Base-by-base conservation (phyloP, 2,797 vertebrate species). In the Chromobotia macracanthus region DNA sequence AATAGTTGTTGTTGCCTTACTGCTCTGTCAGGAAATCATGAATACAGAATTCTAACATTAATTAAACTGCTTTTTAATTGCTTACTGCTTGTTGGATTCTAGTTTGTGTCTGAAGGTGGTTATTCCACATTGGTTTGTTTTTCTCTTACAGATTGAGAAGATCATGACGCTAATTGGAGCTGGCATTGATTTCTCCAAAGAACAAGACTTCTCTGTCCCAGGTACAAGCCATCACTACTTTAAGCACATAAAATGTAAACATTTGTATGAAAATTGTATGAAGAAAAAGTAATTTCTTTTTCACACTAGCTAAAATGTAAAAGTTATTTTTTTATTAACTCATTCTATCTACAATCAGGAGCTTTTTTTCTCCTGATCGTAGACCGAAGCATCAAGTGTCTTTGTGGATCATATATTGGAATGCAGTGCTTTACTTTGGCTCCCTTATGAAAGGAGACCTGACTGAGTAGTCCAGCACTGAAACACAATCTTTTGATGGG, bases 151-250 rank as follows among this genome's bases (percentile, higher is more conserved):
- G 97, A 99, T 99, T 75, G 97, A 99, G 92, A 99, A 99, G 90
- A 99, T 99, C 89, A 99, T 99, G 97, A 98, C 95, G 21, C 95
- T 98, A 75, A 99, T 99, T 9, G 97, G 96, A 12, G 97, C 98
- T 79, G 97, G 97, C 84, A 97, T 99, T 64, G 96, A 99, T 87
- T 97, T 98, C 83, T 96, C 97, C 85, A 95, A 96, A 90, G 97
- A 98, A 87, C 97, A 95, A 88, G 96, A 96, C 74, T 93, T 92
- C 70, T 80, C 88, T 80, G 92, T 95, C 84, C 94, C 96, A 97
- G 97, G 97, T 99, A 96, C 2, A 60, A n/a, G 38, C 71, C 41
- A 60, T 72, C 18, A 7, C 31, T 58, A 21, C 35, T 46, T 77
- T 44, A n/a, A 60, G 5, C 25, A 35, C 0, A 6, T 75, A 64